Evolutionary conservation across 2,797 vertebrate species (phyloP).

Genomic region (Thaleichthys pacificus): DNA sequence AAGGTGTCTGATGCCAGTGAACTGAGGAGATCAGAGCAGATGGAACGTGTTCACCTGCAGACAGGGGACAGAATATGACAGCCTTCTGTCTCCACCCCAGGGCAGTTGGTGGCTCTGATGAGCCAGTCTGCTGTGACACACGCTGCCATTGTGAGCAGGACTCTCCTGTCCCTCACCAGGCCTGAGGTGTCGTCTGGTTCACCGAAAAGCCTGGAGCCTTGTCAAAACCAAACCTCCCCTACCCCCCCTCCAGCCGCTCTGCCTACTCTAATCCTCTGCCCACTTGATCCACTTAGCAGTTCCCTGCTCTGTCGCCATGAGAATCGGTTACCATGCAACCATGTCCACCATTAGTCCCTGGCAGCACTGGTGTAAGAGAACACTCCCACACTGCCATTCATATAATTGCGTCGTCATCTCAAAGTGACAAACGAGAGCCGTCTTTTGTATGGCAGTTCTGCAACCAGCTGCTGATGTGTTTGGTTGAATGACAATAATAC

Average conservation of each 20-base stretch:
- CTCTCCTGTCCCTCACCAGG: slow-evolving; percentile 30
- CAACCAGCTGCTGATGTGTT: background rate
- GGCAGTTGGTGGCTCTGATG: slow-evolving; percentile 35
- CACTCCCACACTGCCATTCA: slow-evolving; percentile 1
- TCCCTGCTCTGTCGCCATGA: background rate
- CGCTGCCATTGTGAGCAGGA: slow-evolving; percentile 20
- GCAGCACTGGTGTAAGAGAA: background rate
- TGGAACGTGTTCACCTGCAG: background rate
- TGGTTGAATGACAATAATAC: background rate
- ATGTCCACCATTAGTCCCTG: background rate
- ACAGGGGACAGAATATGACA: background rate
- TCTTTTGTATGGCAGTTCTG: background rate
- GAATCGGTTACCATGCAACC: slow-evolving; percentile 5
- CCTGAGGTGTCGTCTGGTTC: slow-evolving; percentile 20
- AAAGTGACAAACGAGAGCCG: background rate
- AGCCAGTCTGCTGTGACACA: slow-evolving; percentile 11
- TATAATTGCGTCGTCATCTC: background rate
- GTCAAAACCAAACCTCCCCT: background rate
- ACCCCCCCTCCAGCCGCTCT: background rate
- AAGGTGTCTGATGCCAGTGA: background rate
- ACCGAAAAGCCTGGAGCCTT: slow-evolving; percentile 11
- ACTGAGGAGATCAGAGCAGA: background rate
- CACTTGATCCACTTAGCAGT: slow-evolving; percentile 18
- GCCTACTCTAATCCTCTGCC: slow-evolving; percentile 36
- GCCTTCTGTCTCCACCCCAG: slow-evolving; percentile 12